These are phyloP conservation scores for Tokudaia tokunoshimensis DNA, from an alignment of 2,797 vertebrate genomes.

Conservation along the genomic window DNA sequence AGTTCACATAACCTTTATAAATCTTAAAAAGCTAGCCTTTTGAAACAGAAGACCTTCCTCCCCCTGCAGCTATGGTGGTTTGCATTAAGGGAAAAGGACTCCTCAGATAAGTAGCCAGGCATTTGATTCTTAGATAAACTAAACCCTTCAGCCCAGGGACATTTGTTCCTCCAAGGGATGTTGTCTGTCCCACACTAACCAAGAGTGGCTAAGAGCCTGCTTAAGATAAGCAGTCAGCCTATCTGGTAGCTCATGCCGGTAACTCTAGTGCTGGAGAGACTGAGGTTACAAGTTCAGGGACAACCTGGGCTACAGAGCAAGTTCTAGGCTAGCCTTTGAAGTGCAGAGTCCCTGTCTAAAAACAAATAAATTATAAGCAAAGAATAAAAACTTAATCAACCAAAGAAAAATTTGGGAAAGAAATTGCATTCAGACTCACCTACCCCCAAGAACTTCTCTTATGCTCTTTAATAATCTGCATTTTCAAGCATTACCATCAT, in stretches of 20 bases:
- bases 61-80: background rate
- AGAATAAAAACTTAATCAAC: background rate
- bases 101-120: background rate
- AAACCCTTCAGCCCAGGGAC: background rate
- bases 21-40: conserved; percentile 19
- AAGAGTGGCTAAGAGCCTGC: background rate
- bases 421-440: background rate
- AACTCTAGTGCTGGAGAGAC: background rate
- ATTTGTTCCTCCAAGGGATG: background rate
- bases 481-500: conserved; percentile 17
- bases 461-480: background rate
- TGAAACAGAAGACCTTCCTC: background rate
- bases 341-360: background rate
- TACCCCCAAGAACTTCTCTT: background rate
- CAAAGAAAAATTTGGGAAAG: conserved; percentile 44
- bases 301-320: background rate
- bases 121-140: conserved; percentile 7
- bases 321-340: background rate
- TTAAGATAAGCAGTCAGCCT: background rate
- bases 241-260: background rate
- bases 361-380: conserved; percentile 15
- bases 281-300: background rate
- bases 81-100: background rate
- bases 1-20: conserved; percentile 35
- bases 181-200: background rate